These are phyloP conservation scores for Otus sunia DNA, from an alignment of 2,113 vertebrate species.

Conservation along the genomic window DNA sequence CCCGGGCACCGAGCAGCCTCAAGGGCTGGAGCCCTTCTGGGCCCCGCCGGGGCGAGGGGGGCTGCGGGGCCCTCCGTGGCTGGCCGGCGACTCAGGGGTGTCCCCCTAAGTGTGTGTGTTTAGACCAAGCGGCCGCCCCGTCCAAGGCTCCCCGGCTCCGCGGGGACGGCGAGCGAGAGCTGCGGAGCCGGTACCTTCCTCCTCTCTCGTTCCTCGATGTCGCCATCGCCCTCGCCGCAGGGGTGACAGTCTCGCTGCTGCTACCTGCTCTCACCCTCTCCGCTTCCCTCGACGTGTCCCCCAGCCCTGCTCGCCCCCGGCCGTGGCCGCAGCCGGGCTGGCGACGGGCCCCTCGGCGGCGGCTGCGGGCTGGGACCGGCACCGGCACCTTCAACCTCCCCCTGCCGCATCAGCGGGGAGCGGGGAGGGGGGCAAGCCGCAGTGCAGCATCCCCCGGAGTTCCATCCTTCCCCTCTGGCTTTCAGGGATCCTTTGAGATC, in stretches of 20 bases:
- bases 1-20: neutral
- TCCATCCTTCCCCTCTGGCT: neutral
- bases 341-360: neutral
- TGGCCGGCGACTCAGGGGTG: neutral
- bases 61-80: neutral
- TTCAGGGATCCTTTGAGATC: neutral
- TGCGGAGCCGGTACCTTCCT: neutral
- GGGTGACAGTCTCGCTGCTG: neutral
- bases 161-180: neutral
- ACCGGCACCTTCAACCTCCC: neutral
- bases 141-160: neutral
- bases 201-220: neutral
- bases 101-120: neutral
- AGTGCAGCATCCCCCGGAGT: neutral
- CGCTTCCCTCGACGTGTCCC: neutral
- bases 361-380: neutral
- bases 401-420: neutral
- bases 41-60: neutral
- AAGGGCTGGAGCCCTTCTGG: neutral
- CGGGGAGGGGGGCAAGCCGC: rapidly evolving
- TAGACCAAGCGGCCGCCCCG: neutral
- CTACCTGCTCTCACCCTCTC: neutral
- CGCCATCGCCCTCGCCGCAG: neutral
- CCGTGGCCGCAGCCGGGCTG: no score
- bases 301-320: neutral